phyloP scores from a whole-genome alignment of 2,797 vertebrate genomes.

The Natrix natrix region DNA sequence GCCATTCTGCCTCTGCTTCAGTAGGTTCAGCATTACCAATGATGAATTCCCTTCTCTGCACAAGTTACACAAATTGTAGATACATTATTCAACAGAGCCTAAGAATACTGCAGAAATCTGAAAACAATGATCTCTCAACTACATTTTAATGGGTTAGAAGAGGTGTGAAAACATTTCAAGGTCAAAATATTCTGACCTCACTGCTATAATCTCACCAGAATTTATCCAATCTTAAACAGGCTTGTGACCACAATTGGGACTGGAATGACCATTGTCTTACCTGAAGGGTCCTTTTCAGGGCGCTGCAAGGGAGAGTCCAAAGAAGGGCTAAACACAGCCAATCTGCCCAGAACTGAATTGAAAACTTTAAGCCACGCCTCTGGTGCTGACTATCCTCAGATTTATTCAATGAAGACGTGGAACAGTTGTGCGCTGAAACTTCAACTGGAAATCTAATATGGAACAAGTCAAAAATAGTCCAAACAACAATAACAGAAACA shows the following conservation, averaged over 20 bases:
- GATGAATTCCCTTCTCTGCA: constrained; percentile 88
- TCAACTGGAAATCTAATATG: too few species aligned
- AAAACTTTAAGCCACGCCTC: too few species aligned
- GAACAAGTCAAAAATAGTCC: too few species aligned
- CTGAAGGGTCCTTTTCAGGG: too few species aligned
- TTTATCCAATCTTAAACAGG: neutral
- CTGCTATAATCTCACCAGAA: neutral
- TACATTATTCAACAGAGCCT: neutral
- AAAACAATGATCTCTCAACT: neutral
- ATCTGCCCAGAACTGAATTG: too few species aligned
- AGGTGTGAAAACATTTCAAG: neutral
- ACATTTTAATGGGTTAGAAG: neutral
- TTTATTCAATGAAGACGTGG: too few species aligned
- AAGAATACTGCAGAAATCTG: neutral
- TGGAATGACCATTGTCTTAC: neutral
- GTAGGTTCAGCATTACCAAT: constrained; percentile 88
- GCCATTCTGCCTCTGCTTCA: constrained; percentile 93
- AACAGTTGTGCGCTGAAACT: too few species aligned
- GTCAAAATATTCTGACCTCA: neutral
- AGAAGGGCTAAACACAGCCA: too few species aligned
- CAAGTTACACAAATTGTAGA: constrained; percentile 28
- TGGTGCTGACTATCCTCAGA: too few species aligned
- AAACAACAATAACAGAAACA: too few species aligned
- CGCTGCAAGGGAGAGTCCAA: too few species aligned
- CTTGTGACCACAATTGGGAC: neutral